These are phyloP conservation scores for Chelonus formosanus DNA, from an alignment of 2,888 invertebrate species.

Conservation along the genomic window DNA sequence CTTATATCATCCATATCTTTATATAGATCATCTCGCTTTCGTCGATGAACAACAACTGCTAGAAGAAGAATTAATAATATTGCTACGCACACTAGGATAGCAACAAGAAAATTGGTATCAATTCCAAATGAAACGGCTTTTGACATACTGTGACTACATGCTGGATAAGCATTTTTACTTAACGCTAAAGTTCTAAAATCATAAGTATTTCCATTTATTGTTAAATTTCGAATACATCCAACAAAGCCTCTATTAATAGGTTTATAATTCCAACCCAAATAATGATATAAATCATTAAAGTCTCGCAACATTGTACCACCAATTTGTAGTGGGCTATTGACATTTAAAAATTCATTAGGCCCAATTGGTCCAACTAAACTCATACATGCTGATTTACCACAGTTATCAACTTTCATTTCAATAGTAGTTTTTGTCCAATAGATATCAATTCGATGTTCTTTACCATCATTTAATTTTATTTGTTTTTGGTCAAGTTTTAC, in stretches of 20 bases:
- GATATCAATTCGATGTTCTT: constrained; percentile 85
- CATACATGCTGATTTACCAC: constrained; percentile 76
- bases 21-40: constrained; percentile 85
- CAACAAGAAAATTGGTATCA: constrained; percentile 87
- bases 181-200: constrained; percentile 86
- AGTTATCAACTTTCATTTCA: constrained; percentile 82
- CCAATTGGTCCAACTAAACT: constrained; percentile 76
- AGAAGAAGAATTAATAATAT: constrained; percentile 84
- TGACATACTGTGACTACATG: constrained; percentile 78
- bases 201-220: constrained; percentile 85
- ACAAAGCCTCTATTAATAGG: constrained; percentile 79
- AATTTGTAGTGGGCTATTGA: constrained; percentile 89
- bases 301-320: constrained; percentile 76
- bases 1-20: constrained; percentile 95
- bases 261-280: constrained; percentile 75
- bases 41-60: constrained; percentile 89
- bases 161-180: constrained; percentile 75
- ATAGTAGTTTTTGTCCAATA: constrained; percentile 68
- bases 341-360: constrained; percentile 78
- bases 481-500: constrained; percentile 74
- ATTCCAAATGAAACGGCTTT: constrained; percentile 85
- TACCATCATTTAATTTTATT: constrained; percentile 82
- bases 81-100: constrained; percentile 87
- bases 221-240: constrained; percentile 92
- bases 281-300: constrained; percentile 70